Base-by-base conservation (phyloP, 2,888 invertebrate species). In the Lasioglossum leucozonium region DNA sequence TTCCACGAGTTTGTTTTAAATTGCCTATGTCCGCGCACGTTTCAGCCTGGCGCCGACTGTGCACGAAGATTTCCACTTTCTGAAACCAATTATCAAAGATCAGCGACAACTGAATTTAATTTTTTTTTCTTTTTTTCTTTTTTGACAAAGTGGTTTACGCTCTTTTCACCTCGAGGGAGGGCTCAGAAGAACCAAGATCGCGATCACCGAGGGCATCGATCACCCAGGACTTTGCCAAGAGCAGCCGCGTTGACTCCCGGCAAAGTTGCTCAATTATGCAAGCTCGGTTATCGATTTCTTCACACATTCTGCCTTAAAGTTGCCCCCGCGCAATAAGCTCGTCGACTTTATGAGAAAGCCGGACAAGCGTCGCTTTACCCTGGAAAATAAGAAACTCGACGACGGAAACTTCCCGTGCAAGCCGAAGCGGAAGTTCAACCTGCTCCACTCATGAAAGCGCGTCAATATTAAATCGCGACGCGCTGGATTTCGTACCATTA, bases 241-340 rank as follows among this genome's bases (percentile, higher is more conserved):
- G 65, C 26, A 65, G 74, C 77, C 72, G 72, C 51, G 79, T 82
- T 79, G 82, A 79, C 79, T 82, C 84, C 84, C 58, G 65, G 22
- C 26, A 85, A 78, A 81, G 76, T 78, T 73, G 72, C 78, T 87
- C 76, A 80, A 82, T 87, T 86, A 87, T 87, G 78, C 76, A 76
- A 76, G 75, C 65, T 4, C 22, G 72, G 51, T 44, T 83, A 81
- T 85, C 62, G 85, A 79, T 85, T 85, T 73, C 85, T 81, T 76
- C 84, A 44, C 58, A 72, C 75, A 73, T 42, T 18, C 1, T 22
- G 51, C 34, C 40, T n/a, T 6, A 3, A 47, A 40, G 34, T 67
- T 62, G 58, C 18, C 22, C 13, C 37, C 26, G 26, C 13, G 55
- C 73, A 34, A 77, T 82, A n/a, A 26, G 51, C 26, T 55, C 13